Conservation (phyloP, 1,140 invertebrate genomes). For the Eueides isabella region DNA sequence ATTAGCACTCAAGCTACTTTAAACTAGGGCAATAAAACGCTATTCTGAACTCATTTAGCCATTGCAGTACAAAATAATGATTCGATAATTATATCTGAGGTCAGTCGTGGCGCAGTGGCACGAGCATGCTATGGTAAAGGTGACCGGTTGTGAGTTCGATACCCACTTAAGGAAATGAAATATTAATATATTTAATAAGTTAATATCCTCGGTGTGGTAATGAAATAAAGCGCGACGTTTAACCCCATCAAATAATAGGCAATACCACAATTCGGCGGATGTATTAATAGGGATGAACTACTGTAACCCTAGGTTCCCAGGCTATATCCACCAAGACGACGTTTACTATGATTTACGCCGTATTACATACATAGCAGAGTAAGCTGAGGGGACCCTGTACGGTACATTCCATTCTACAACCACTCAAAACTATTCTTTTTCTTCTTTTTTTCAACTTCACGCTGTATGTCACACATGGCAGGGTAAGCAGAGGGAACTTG, state of each 20-base stretch:
- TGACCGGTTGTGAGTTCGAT: background rate
- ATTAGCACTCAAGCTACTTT: background rate
- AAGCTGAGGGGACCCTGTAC: too few relatives aligned
- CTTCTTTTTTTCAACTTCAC: too few relatives aligned
- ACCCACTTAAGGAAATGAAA: background rate
- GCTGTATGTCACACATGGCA: too few relatives aligned
- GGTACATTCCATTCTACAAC: too few relatives aligned
- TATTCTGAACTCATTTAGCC: background rate
- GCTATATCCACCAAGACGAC: too few relatives aligned
- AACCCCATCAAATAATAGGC: background rate
- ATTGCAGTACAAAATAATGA: background rate
- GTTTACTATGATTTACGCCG: too few relatives aligned
- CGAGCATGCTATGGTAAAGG: background rate
- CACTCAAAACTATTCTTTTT: too few relatives aligned
- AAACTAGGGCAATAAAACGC: conserved; percentile 6
- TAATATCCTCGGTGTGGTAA: background rate
- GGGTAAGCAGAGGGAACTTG: too few relatives aligned
- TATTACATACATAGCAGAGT: too few relatives aligned
- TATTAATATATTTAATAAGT: conserved; percentile 11
- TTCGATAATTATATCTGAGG: background rate
- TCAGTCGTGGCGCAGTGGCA: too few relatives aligned
- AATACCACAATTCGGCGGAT: background rate
- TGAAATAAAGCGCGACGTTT: background rate
- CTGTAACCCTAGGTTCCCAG: too few relatives aligned
- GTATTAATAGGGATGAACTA: too few relatives aligned